Evolutionary conservation across 2,113 vertebrate species (phyloP), one percentile per base, ranked within the genome.

Genomic region (Morone chrysops): DNA sequence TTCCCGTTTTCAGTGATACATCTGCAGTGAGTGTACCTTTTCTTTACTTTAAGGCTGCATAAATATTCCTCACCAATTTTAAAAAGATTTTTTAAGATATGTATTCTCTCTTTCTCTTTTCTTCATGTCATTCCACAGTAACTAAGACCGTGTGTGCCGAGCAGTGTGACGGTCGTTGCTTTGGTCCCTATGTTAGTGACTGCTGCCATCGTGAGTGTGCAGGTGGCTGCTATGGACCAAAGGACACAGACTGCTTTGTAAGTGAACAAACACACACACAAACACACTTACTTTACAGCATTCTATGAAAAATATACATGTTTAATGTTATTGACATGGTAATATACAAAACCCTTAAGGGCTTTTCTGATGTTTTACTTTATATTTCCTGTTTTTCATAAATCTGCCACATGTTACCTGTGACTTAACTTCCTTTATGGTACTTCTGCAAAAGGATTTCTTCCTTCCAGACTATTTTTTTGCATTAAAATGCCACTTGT

Each of bases 201-300:
- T 99, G 98, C 94, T 99, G 98, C 92, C 98, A 99, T 88, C 96
- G 97, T 25, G 98, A 99, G 87, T 99, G 98, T 67, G 98, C 98
- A 4, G 98, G 98, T 57, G 98, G 98, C 87, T 99, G 98, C 90
- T 97, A 94, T 0, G 98, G 98, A 87, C 98, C 98, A 0, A 99
- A 99, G 90, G 97, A 99, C 94, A 98, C 97, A 0, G 98, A 99
- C 87, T 99, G 98, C 93, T 99, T 99, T 88, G 98, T 99, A 97
- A 6, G 98, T 95, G 43, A 54, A 69, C 65, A 43, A 62, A 6
- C 62, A 50, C 40, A 9, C 48, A 47, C 57, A 65, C 48, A 75
- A 22, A 73, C 41, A 13, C 53, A 67, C 38, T 65, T 17, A 69
- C 56, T 48, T 61, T 36, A 40, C 31, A 82, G 13, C 22, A 38